These are phyloP conservation scores for Promerops cafer DNA, from an alignment of 2,113 vertebrate species.

Conservation along the genomic window DNA sequence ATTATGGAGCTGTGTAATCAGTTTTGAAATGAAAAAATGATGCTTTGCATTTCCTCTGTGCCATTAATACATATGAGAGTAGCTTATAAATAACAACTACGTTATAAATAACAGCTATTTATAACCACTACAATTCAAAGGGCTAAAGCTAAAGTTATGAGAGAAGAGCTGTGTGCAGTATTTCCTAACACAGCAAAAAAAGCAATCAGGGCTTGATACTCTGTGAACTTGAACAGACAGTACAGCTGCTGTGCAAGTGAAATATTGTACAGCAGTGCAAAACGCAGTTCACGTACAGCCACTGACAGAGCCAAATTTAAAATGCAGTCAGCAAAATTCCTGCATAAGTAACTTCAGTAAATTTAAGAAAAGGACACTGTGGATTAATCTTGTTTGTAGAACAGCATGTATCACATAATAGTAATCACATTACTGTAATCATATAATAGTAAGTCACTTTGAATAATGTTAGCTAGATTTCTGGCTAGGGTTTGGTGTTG, in stretches of 20 bases:
- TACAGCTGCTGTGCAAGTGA: constrained; percentile 2
- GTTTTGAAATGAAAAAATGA: neutral
- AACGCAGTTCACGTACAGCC: neutral
- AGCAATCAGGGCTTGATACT: neutral
- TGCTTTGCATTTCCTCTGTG: neutral
- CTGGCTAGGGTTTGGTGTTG: neutral
- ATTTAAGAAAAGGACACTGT: neutral
- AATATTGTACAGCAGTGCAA: neutral
- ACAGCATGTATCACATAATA: neutral
- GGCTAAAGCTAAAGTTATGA: neutral
- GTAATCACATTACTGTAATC: neutral
- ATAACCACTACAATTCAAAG: neutral
- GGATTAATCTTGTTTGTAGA: constrained; percentile 17
- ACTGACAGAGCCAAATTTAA: neutral
- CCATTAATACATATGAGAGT: neutral
- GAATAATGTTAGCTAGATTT: neutral
- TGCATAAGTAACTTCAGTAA: neutral
- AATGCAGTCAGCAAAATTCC: constrained; percentile 30
- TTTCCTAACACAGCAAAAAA: constrained; percentile 23
- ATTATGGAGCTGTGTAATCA: neutral
- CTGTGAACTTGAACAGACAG: constrained; percentile 2
- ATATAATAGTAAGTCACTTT: neutral
- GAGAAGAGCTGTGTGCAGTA: neutral
- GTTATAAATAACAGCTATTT: neutral
- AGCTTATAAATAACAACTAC: neutral